phyloP scores from a whole-genome alignment of 2,113 vertebrate species.

The Chascanopsetta lugubris region DNA sequence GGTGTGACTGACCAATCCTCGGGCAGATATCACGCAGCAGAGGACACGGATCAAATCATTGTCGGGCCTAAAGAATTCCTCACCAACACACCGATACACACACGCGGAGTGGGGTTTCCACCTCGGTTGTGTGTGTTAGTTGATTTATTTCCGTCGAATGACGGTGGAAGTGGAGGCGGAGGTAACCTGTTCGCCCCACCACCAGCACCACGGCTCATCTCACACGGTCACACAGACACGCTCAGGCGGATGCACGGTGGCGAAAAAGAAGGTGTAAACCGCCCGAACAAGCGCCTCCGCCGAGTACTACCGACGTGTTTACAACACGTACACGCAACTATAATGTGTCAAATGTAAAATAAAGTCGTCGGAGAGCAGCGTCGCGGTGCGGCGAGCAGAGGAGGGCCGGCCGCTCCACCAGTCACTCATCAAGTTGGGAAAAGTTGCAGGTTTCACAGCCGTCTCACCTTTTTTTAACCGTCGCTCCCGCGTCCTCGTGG shows the following conservation, averaged over 20 bases:
- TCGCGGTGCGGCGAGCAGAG: slow-evolving; percentile 43
- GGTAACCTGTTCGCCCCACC: slow-evolving; percentile 1
- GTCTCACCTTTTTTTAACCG: slow-evolving; percentile 51
- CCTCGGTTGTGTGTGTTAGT: too few species aligned
- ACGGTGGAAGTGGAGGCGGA: background rate
- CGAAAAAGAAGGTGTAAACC: slow-evolving; percentile 57
- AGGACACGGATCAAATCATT: slow-evolving; percentile 18
- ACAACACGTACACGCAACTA: background rate
- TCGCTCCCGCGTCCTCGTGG: slow-evolving; percentile 27
- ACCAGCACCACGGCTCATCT: background rate
- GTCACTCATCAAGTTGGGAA: slow-evolving; percentile 68
- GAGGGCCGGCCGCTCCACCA: slow-evolving; percentile 52
- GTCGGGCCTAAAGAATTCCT: background rate
- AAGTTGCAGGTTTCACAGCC: slow-evolving; percentile 66
- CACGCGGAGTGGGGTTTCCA: background rate
- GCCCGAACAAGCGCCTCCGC: background rate
- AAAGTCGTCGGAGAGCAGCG: slow-evolving; percentile 33
- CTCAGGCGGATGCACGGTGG: slow-evolving; percentile 29
- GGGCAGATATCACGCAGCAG: background rate
- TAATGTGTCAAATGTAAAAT: background rate
- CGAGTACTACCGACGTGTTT: background rate
- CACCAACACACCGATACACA: background rate
- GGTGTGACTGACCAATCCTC: slow-evolving; percentile 35
- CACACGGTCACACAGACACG: slow-evolving; percentile 53
- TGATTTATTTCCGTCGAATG: background rate